phyloP scores from a whole-genome alignment of 2,113 vertebrate genomes.

The Acrocephalus kingi region DNA sequence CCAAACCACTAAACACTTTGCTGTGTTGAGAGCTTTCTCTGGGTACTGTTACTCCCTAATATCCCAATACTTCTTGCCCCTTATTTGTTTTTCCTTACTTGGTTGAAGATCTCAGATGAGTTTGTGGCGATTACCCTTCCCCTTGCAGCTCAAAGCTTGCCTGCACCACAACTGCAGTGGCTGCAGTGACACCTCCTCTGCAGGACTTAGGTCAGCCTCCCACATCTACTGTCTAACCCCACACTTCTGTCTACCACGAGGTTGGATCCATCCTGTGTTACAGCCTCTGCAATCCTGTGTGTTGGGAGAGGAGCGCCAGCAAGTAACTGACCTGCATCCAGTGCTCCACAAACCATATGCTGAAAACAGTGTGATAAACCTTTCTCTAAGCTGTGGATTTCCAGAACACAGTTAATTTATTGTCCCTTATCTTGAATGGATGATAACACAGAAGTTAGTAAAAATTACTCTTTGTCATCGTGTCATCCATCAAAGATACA shows the following conservation, averaged over 20 bases:
- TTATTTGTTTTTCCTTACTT: neutral
- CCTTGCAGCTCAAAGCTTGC: rapidly evolving
- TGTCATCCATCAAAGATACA: neutral
- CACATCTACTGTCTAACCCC: too few relatives aligned
- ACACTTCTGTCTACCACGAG: rapidly evolving
- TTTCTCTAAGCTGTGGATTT: neutral
- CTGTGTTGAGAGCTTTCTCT: neutral
- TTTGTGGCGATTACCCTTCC: rapidly evolving
- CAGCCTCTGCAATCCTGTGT: neutral
- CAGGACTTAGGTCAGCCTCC: neutral
- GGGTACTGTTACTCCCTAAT: neutral
- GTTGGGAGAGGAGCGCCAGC: neutral
- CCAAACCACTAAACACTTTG: neutral
- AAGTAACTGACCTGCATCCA: neutral
- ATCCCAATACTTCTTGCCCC: neutral
- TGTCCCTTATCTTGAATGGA: neutral
- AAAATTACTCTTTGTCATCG: neutral
- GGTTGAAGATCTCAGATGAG: neutral
- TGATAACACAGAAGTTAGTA: neutral
- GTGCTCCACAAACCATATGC: neutral
- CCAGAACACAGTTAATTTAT: neutral
- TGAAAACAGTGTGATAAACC: neutral
- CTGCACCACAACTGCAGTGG: neutral
- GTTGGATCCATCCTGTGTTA: neutral
- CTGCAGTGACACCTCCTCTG: too few relatives aligned